Percentiles rank a stretch among this genome's conserved stretches.
Conservation (phyloP, 2,888 invertebrate genomes). For the Pheosia gnoma region DNA sequence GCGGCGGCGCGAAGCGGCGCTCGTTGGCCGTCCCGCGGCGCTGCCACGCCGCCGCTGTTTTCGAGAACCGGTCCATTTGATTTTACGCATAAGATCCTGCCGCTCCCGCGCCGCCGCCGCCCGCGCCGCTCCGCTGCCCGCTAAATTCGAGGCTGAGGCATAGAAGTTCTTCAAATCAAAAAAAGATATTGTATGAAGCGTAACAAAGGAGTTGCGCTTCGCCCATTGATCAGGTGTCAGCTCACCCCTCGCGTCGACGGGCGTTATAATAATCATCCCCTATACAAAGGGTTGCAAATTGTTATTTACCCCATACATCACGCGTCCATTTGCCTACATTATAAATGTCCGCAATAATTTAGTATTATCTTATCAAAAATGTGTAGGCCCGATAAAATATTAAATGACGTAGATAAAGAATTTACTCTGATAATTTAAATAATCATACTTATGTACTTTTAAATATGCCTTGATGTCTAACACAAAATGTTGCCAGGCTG, state of each 20-base stretch:
- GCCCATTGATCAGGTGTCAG: constrained; percentile 73
- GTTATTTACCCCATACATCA: constrained; percentile 80
- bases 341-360: constrained; percentile 76
- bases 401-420: neutral
- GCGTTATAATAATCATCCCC: constrained; percentile 65
- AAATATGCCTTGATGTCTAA: neutral
- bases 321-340: constrained; percentile 69
- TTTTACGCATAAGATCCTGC: too few species aligned
- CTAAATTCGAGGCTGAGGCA: too few species aligned
- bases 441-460: neutral
- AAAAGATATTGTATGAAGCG: constrained; percentile 24
- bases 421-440: neutral
- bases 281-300: constrained; percentile 80
- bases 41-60: too few species aligned
- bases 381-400: constrained; percentile 12
- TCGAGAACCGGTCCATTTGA: too few species aligned
- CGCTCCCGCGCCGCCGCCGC: too few species aligned
- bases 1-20: too few species aligned
- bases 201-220: constrained; percentile 44
- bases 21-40: too few species aligned
- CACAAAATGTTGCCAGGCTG: neutral
- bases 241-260: constrained; percentile 44
- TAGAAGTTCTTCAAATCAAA: constrained; percentile 7
- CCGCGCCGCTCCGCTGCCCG: too few species aligned
- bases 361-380: constrained; percentile 70